Percentiles rank a stretch among this genome's conserved stretches.
These are phyloP conservation scores for Variabilichromis moorii DNA, from an alignment of 2,113 vertebrate genomes.

Conservation along the genomic window DNA sequence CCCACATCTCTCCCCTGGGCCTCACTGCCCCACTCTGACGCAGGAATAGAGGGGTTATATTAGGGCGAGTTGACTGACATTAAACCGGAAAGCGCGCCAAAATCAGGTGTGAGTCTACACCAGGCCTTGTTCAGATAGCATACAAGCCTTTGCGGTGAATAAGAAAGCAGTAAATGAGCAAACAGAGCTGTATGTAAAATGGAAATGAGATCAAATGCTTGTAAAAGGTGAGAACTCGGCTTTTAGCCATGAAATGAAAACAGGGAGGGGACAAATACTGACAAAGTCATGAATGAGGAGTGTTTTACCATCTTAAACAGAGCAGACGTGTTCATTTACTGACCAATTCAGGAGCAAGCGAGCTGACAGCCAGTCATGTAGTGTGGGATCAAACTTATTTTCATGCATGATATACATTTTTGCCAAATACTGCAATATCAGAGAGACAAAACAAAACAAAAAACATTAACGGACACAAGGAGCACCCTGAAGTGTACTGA, in stretches of 20 bases:
- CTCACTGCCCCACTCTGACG: slow-evolving; percentile 43
- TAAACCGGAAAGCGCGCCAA: slow-evolving; percentile 22
- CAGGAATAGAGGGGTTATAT: slow-evolving; percentile 51
- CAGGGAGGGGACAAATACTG: background rate
- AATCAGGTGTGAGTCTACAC: background rate
- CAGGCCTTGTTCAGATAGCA: slow-evolving; percentile 19
- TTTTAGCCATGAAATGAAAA: background rate
- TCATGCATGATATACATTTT: background rate
- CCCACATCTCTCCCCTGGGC: slow-evolving; percentile 47
- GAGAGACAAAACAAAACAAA: background rate
- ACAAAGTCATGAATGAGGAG: background rate
- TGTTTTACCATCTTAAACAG: background rate
- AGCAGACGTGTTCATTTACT: background rate
- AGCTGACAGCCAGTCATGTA: background rate
- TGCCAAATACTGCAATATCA: background rate
- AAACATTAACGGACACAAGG: background rate
- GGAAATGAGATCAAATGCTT: background rate
- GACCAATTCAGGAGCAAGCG: background rate
- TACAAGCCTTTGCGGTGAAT: background rate
- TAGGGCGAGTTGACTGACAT: slow-evolving; percentile 48
- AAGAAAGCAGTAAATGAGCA: background rate
- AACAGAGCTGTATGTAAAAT: background rate
- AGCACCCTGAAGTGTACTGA: background rate
- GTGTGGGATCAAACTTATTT: background rate
- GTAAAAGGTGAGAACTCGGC: background rate